Evolutionary conservation across 2,113 vertebrate genomes (phyloP).

Genomic region (Daphoenositta chrysoptera): DNA sequence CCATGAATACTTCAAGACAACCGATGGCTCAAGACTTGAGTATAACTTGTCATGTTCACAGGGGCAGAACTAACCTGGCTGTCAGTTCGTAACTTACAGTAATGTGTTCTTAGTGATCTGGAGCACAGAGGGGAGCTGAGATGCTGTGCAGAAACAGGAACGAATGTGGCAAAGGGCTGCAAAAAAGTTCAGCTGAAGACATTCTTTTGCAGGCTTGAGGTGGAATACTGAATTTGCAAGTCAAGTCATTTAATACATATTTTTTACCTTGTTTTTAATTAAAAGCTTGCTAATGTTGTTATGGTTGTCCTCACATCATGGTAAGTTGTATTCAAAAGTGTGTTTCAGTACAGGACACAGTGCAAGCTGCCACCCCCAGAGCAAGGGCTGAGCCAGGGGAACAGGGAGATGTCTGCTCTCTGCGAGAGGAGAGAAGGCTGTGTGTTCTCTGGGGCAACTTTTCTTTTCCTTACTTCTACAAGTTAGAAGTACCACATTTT

Average conservation of each 20-base stretch:
- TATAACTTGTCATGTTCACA: neutral
- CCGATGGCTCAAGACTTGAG: neutral
- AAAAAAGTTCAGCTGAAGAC: neutral
- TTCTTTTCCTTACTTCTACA: neutral
- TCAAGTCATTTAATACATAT: neutral
- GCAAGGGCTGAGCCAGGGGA: neutral
- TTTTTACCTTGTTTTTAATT: neutral
- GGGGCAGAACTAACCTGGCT: neutral
- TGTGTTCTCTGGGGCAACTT: neutral
- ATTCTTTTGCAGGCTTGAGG: neutral
- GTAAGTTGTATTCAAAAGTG: neutral
- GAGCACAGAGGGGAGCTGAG: neutral
- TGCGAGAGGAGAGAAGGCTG: neutral
- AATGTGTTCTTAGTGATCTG: neutral
- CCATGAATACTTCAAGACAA: neutral
- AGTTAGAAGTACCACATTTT: neutral
- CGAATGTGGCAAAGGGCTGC: neutral
- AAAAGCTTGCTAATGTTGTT: neutral
- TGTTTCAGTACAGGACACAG: neutral
- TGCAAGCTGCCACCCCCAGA: neutral
- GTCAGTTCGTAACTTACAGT: neutral
- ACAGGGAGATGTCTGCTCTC: neutral
- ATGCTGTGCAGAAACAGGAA: neutral
- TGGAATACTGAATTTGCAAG: neutral
- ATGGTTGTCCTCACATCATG: neutral